Conservation (phyloP, 2,888 invertebrate species). For the Heliconius aoede region DNA sequence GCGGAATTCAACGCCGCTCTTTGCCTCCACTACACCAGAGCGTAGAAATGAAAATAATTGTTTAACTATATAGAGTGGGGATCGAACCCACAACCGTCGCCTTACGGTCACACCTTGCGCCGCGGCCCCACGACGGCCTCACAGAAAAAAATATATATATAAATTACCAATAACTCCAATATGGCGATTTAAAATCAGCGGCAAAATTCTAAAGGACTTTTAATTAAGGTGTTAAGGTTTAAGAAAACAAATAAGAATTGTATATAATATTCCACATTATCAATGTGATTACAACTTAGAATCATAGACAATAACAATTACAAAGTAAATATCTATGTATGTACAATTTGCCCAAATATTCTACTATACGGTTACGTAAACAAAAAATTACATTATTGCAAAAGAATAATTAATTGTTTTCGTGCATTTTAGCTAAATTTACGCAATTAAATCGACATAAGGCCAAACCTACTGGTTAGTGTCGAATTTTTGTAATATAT, state of each 20-base stretch:
- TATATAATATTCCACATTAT: not conserved
- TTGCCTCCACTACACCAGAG: too few relatives aligned
- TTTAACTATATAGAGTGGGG: too few relatives aligned
- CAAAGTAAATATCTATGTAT: not conserved
- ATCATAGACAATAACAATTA: too few relatives aligned
- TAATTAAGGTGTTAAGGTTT: not conserved
- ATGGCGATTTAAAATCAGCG: not conserved
- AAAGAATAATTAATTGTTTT: constrained; percentile 22
- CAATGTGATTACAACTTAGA: not conserved
- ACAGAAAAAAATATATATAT: too few relatives aligned
- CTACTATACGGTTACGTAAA: not conserved
- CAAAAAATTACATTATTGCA: constrained; percentile 2
- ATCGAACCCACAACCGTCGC: too few relatives aligned
- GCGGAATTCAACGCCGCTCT: too few relatives aligned
- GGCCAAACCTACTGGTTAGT: constrained; percentile 25
- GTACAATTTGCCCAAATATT: not conserved
- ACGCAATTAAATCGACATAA: constrained; percentile 30
- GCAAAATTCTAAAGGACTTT: not conserved
- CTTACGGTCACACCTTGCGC: too few relatives aligned
- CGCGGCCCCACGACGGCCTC: too few relatives aligned
- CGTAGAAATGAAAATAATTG: too few relatives aligned
- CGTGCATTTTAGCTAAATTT: constrained; percentile 29
- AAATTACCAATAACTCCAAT: not conserved
- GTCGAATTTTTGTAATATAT: constrained; percentile 28
- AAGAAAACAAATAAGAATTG: not conserved